Evolutionary conservation across 2,888 invertebrate species (phyloP).

Genomic region (Athripsodes cinereus): DNA sequence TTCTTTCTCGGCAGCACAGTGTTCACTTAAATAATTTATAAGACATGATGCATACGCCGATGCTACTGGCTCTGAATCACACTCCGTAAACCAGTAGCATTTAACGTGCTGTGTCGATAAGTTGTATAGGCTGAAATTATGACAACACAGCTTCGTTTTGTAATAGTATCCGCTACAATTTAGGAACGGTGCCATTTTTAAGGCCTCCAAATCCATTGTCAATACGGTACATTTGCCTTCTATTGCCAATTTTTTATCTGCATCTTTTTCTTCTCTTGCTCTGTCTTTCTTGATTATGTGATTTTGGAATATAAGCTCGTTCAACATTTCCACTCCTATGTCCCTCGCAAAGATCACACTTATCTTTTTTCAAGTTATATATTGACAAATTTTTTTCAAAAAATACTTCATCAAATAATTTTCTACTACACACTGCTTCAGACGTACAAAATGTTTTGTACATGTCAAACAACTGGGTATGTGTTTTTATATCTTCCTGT

Average conservation of each 20-base stretch:
- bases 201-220: slow-evolving; percentile 1
- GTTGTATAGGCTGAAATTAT: not conserved
- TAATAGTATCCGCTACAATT: slow-evolving; percentile 1
- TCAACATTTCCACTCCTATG: not conserved
- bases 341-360: not conserved
- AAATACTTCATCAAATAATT: slow-evolving; percentile 1
- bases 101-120: slow-evolving; percentile 1
- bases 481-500: not conserved
- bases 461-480: slow-evolving; percentile 2
- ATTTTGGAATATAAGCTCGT: not conserved
- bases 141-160: slow-evolving; percentile 1
- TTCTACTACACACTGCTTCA: not conserved
- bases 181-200: not conserved
- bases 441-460: slow-evolving; percentile 2
- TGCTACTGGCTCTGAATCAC: slow-evolving; percentile 2
- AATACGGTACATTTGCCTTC: not conserved
- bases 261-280: slow-evolving; percentile 4
- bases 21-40: no score
- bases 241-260: not conserved
- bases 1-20: no score
- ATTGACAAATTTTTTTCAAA: not conserved
- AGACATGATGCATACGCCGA: no score
- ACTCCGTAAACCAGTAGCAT: slow-evolving; percentile 5
- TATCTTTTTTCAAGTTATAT: not conserved
- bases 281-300: not conserved